phyloP scores from a whole-genome alignment of 2,113 vertebrate species.

The Pelmatolapia mariae region DNA sequence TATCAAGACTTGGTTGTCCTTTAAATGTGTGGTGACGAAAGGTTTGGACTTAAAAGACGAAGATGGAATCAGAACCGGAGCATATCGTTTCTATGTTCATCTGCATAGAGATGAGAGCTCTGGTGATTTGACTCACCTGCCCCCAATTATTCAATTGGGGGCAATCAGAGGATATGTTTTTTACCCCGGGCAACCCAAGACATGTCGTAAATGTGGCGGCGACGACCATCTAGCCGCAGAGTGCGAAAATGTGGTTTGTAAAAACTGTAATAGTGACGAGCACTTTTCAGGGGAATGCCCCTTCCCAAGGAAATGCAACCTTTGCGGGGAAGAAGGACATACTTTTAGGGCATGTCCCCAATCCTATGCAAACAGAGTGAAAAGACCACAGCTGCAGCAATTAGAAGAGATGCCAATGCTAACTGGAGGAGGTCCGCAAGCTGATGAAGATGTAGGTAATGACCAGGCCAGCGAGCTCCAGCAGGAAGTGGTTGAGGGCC shows the following conservation, averaged over 20 bases:
- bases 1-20: neutral
- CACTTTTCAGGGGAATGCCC: fast-evolving
- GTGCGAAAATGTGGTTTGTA: no score
- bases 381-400: neutral
- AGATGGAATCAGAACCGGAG: fast-evolving
- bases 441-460: no score
- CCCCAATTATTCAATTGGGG: no score
- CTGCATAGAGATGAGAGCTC: fast-evolving
- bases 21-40: fast-evolving
- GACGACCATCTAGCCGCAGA: fast-evolving
- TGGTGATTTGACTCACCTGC: no score
- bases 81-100: fast-evolving
- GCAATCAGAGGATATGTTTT: no score
- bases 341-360: neutral
- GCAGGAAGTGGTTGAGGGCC: no score
- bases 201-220: no score
- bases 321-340: fast-evolving
- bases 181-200: no score
- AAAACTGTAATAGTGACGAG: no score
- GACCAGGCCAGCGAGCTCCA: no score
- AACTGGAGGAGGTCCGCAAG: no score
- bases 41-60: fast-evolving
- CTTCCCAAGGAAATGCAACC: fast-evolving
- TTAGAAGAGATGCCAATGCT: neutral
- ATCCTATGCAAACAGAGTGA: neutral